phyloP scores from a whole-genome alignment of 2,113 vertebrate genomes.

The Nicator chloris region DNA sequence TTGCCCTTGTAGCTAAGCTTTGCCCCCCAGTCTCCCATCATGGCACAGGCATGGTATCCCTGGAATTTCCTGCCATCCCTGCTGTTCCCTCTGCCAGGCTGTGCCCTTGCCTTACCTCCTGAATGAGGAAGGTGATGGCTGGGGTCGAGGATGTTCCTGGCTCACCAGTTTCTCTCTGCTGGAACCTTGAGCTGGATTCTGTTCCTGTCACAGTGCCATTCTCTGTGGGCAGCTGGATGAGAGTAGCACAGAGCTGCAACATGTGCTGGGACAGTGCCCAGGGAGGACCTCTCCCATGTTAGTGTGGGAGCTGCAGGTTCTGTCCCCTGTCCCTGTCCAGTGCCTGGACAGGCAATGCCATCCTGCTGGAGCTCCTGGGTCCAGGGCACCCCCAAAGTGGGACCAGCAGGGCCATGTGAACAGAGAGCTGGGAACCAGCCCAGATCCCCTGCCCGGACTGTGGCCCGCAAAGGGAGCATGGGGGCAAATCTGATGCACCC shows the following conservation, averaged over 20 bases:
- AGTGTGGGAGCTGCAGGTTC: background rate
- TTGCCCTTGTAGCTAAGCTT: background rate
- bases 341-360: background rate
- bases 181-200: background rate
- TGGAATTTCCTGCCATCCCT: background rate
- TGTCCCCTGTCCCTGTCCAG: background rate
- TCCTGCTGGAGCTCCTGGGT: background rate
- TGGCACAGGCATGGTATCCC: background rate
- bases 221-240: background rate
- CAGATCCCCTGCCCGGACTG: background rate
- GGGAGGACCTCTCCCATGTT: background rate
- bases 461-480: background rate
- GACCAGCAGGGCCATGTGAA: background rate
- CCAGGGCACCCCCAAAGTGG: background rate
- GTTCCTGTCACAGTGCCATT: background rate
- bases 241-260: background rate
- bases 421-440: background rate
- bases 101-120: slow-evolving; percentile 73
- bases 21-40: background rate
- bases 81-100: background rate
- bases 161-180: background rate
- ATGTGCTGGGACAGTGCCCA: background rate
- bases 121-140: slow-evolving; percentile 78
- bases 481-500: background rate
- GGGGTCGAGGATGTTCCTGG: background rate